Evolutionary conservation across 2,797 vertebrate species (phyloP).

Genomic region (Xyrichtys novacula): DNA sequence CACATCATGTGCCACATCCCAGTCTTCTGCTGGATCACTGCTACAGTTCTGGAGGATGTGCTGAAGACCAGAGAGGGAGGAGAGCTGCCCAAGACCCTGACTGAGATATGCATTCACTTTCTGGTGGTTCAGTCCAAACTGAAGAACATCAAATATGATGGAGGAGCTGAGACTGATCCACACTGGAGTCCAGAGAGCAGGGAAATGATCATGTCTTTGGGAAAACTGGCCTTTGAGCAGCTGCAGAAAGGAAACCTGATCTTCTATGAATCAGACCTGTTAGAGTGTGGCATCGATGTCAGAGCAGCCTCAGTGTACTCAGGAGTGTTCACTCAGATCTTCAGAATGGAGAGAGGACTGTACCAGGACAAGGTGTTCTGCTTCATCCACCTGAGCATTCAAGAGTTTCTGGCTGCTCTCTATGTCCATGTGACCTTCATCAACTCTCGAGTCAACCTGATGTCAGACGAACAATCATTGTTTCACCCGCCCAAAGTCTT

Average conservation of each 20-base stretch:
- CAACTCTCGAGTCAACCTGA: background rate
- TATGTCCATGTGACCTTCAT: background rate
- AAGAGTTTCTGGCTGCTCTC: conserved; percentile 3
- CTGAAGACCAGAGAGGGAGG: background rate
- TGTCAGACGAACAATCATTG: background rate
- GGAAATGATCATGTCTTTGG: background rate
- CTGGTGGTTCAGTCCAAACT: conserved; percentile 2
- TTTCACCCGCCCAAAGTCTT: too few species aligned
- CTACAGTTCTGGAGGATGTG: background rate
- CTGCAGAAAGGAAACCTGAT: background rate
- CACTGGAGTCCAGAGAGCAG: background rate
- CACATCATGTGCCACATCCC: conserved; percentile 4
- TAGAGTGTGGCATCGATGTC: background rate
- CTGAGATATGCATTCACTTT: background rate
- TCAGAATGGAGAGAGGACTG: background rate
- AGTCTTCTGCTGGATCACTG: conserved; percentile 2
- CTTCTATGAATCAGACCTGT: background rate
- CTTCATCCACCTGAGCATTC: conserved; percentile 4
- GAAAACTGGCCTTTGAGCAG: background rate
- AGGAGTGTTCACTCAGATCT: conserved; percentile 1
- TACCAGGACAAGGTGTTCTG: conserved; percentile 1
- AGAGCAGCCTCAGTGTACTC: background rate
- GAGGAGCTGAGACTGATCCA: background rate
- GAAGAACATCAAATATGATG: background rate
- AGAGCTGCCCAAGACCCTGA: background rate